Conservation (phyloP, 2,888 invertebrate species). For the Minunthozetes semirufus region DNA sequence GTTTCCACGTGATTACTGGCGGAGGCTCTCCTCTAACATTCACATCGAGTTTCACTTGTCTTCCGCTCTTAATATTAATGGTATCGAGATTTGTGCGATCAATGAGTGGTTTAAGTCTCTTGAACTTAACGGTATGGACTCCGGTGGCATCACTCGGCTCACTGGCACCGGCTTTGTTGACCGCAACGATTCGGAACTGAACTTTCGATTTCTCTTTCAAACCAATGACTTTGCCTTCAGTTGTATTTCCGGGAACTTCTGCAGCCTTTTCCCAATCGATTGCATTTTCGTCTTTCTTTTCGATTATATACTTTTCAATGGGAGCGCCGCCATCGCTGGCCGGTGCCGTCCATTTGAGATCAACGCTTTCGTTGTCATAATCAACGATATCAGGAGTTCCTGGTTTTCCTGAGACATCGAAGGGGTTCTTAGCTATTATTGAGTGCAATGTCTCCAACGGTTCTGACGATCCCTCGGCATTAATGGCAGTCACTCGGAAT, state of each 20-base stretch:
- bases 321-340: slow-evolving; percentile 55
- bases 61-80: slow-evolving; percentile 55
- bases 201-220: slow-evolving; percentile 84
- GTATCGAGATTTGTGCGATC: slow-evolving; percentile 89
- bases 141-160: slow-evolving; percentile 70
- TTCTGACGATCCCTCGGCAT: slow-evolving; percentile 92
- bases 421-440: slow-evolving; percentile 90
- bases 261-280: slow-evolving; percentile 62
- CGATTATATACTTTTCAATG: slow-evolving; percentile 50
- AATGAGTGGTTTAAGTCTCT: slow-evolving; percentile 88
- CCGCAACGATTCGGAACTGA: slow-evolving; percentile 86
- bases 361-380: slow-evolving; percentile 53
- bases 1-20: slow-evolving; percentile 85
- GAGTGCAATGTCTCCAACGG: slow-evolving; percentile 75
- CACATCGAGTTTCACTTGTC: slow-evolving; percentile 83
- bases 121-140: slow-evolving; percentile 74
- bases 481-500: slow-evolving; percentile 95
- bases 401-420: slow-evolving; percentile 56
- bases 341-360: slow-evolving; percentile 53
- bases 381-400: slow-evolving; percentile 52
- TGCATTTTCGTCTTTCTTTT: slow-evolving; percentile 43
- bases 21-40: slow-evolving; percentile 93
- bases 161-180: slow-evolving; percentile 90
- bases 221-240: slow-evolving; percentile 61
- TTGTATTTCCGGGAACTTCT: slow-evolving; percentile 56